Conservation (phyloP, 2,888 invertebrate genomes). For the Parthenolecanium corni region DNA sequence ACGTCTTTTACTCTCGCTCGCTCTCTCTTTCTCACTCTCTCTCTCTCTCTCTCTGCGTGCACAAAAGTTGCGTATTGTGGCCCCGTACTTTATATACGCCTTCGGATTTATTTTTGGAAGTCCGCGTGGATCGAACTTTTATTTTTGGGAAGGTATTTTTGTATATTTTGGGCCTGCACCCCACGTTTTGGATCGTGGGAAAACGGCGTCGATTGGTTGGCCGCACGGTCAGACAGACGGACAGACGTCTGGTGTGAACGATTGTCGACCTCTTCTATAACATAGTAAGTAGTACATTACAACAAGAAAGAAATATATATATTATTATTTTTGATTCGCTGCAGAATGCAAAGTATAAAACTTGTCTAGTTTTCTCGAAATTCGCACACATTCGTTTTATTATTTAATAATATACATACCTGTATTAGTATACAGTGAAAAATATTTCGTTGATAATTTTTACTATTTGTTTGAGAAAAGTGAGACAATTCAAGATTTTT, state of each 20-base stretch:
- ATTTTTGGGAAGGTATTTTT: slow-evolving; percentile 3
- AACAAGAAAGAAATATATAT: too few species aligned
- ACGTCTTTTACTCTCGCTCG: too few species aligned
- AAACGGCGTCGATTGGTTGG: slow-evolving; percentile 8
- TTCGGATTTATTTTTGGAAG: slow-evolving; percentile 26
- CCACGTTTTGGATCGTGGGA: not conserved
- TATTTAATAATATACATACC: too few species aligned
- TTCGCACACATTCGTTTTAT: too few species aligned
- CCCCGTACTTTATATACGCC: slow-evolving; percentile 18
- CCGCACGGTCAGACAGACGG: not conserved
- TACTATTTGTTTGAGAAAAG: too few species aligned
- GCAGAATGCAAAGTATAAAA: too few species aligned
- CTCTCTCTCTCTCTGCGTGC: not conserved
- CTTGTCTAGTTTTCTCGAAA: too few species aligned
- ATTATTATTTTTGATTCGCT: too few species aligned
- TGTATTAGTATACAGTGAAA: too few species aligned
- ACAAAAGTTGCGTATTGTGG: not conserved
- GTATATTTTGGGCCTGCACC: slow-evolving; percentile 19
- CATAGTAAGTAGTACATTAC: too few species aligned
- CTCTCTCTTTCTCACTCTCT: not conserved
- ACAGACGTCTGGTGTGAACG: not conserved
- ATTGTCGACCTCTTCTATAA: not conserved
- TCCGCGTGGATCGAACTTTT: slow-evolving; percentile 19
- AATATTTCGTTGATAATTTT: too few species aligned
- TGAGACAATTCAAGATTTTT: too few species aligned